These are phyloP conservation scores for Enchytraeus crypticus DNA, from an alignment of 2,888 invertebrate genomes.

Conservation along the genomic window DNA sequence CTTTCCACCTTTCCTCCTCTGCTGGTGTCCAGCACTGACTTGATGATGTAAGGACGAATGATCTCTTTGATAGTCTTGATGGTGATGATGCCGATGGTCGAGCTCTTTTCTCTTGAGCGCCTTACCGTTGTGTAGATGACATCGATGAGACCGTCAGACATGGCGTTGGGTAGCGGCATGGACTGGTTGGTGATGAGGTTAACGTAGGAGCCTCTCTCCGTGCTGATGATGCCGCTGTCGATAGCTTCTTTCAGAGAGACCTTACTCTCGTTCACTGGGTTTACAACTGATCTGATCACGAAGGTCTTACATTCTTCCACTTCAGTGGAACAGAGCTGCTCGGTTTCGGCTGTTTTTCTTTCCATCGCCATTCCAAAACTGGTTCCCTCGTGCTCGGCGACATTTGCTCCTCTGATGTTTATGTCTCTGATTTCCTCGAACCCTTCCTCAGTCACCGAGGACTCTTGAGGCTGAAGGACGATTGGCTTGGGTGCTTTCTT, in stretches of 20 bases:
- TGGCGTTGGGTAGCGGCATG: constrained; percentile 37
- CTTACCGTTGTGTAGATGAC: constrained; percentile 14
- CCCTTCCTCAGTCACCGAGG: constrained; percentile 1
- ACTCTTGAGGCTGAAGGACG: background rate
- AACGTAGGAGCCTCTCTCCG: constrained; percentile 20
- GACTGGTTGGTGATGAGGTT: constrained; percentile 20
- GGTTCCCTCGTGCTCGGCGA: background rate
- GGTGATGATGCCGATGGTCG: constrained; percentile 44
- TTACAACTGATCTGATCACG: constrained; percentile 53
- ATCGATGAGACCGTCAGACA: constrained; percentile 38
- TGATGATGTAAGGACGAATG: constrained; percentile 15
- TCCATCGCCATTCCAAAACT: constrained; percentile 23
- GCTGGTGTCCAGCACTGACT: constrained; percentile 9
- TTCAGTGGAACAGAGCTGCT: constrained; percentile 36
- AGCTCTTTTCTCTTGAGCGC: constrained; percentile 37
- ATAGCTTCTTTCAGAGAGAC: constrained; percentile 27
- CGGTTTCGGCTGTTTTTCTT: constrained; percentile 31
- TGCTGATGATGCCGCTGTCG: constrained; percentile 21
- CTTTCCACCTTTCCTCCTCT: constrained; percentile 18
- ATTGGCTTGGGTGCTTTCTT: background rate
- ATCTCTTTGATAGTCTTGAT: constrained; percentile 38
- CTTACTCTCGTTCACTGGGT: constrained; percentile 52
- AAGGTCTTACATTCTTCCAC: constrained; percentile 39
- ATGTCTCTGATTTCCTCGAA: constrained; percentile 7
- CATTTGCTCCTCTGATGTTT: background rate